These are phyloP conservation scores for Albula goreensis DNA, from an alignment of 2,113 vertebrate species.

Conservation along the genomic window DNA sequence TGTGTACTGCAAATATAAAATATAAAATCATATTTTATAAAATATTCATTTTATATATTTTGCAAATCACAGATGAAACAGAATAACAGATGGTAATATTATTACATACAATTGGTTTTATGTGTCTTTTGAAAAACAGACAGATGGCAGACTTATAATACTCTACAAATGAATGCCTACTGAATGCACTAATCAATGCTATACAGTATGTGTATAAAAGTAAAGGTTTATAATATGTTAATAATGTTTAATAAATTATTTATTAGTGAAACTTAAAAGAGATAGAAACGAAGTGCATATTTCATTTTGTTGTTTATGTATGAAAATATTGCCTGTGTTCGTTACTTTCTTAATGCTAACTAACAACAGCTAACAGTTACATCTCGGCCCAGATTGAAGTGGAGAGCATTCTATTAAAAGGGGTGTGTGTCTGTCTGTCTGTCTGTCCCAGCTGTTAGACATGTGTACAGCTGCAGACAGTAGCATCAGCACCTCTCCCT, in stretches of 20 bases:
- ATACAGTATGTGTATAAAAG: background rate
- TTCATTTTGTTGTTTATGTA: background rate
- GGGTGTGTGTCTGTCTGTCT: background rate
- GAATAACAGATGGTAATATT: too few species aligned
- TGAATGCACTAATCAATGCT: too few species aligned
- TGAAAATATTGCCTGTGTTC: too few species aligned
- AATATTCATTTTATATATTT: too few species aligned
- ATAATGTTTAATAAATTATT: background rate
- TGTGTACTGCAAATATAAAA: too few species aligned
- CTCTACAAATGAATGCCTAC: too few species aligned
- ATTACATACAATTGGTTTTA: too few species aligned
- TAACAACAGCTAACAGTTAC: background rate
- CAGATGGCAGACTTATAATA: too few species aligned
- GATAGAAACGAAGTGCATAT: background rate
- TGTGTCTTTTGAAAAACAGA: too few species aligned
- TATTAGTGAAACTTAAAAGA: background rate
- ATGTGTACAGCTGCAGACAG: background rate
- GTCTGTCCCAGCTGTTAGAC: background rate
- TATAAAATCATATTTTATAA: too few species aligned
- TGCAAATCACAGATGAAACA: too few species aligned
- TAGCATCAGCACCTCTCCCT: background rate
- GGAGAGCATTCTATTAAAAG: background rate
- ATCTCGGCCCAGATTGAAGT: background rate
- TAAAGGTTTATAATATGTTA: background rate
- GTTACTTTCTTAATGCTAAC: too few species aligned